These are phyloP conservation scores for Amblyraja radiata DNA, from an alignment of 2,797 vertebrate genomes.

Conservation along the genomic window DNA sequence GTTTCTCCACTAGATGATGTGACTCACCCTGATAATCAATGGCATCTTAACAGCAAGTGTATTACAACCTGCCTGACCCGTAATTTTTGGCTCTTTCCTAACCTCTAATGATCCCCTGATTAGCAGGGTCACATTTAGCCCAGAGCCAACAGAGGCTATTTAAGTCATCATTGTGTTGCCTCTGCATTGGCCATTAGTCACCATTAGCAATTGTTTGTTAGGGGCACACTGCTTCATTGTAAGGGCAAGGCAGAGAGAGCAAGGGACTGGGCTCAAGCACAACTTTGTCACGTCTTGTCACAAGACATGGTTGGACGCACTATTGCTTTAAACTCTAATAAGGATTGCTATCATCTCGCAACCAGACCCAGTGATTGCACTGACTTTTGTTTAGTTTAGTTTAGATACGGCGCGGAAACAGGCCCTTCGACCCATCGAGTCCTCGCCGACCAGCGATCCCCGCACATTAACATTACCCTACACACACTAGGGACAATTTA, in stretches of 20 bases:
- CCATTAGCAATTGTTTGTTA: conserved; percentile 29
- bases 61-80: not conserved
- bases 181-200: conserved; percentile 13
- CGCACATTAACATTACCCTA: too few species aligned
- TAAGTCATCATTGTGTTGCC: conserved; percentile 4
- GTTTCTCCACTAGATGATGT: not conserved
- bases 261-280: not conserved
- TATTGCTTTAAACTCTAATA: not conserved
- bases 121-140: not conserved
- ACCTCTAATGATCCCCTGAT: not conserved
- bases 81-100: not conserved
- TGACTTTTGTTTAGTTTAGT: too few species aligned
- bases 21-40: not conserved
- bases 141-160: conserved; percentile 8
- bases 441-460: too few species aligned
- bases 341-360: not conserved
- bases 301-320: not conserved
- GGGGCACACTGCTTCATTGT: conserved; percentile 15
- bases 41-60: not conserved
- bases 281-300: not conserved
- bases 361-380: not conserved
- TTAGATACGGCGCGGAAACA: too few species aligned
- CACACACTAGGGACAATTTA: too few species aligned
- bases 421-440: too few species aligned
- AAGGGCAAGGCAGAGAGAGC: not conserved